These are phyloP conservation scores for Melanaphis sacchari DNA, from an alignment of 1,140 invertebrate species.

Conservation along the genomic window DNA sequence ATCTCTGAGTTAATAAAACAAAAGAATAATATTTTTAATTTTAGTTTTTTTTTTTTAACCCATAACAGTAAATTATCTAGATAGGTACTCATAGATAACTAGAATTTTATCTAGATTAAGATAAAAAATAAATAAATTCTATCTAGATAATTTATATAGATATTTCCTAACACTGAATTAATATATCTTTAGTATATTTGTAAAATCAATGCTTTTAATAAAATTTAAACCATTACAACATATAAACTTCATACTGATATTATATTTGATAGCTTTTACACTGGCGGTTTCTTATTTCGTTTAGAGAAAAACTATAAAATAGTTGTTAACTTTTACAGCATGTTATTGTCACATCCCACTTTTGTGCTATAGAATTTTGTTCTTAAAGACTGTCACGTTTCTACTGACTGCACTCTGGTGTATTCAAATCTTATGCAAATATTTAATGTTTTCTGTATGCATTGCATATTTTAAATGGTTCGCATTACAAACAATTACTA, in stretches of 20 bases:
- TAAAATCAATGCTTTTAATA: neutral
- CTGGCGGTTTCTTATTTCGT: neutral
- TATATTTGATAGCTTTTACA: neutral
- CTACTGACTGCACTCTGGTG: neutral
- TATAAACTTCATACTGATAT: neutral
- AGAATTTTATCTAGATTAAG: too few species aligned
- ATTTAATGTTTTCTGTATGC: neutral
- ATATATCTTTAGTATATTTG: neutral
- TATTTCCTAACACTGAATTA: too few species aligned
- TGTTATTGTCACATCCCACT: neutral
- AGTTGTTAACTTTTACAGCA: neutral
- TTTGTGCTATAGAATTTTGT: neutral
- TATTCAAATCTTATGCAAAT: neutral
- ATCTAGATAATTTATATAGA: too few species aligned
- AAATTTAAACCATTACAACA: neutral
- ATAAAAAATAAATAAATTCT: too few species aligned
- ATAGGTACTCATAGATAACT: too few species aligned
- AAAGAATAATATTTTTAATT: too few species aligned
- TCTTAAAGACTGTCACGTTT: neutral
- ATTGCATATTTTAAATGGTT: neutral
- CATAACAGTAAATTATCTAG: too few species aligned
- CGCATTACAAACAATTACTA: neutral
- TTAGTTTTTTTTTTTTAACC: too few species aligned
- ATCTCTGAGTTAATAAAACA: too few species aligned
- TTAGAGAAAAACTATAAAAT: neutral